Base-by-base conservation (phyloP, 1,140 invertebrate species). In the Danaus plexippus region DNA sequence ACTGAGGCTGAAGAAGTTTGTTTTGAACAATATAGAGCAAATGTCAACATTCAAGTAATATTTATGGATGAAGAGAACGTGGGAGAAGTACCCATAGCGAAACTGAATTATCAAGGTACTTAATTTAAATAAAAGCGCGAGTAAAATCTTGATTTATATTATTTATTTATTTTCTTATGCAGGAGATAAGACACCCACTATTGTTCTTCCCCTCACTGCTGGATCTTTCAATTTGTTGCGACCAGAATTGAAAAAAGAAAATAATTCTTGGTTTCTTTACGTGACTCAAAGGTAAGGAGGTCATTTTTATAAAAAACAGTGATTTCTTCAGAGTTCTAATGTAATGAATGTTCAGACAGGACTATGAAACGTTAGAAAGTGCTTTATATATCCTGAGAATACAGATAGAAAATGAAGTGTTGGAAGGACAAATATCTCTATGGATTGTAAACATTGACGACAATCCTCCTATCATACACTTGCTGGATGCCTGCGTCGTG, bases 391-490 rank as follows among this genome's bases (percentile, higher is more conserved):
- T 67, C 55, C 84, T 89, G 64, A 52, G 62, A 9, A 56, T 89
- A 5, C 15, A 59, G 0, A 65, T 88, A 7, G 58, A 60, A 0
- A 69, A 62, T 0, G 70, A 79, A 22, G 11, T 47, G 0, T 54
- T 73, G 5, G 54, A 57, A 1, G 63, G 66, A 0, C 41, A 15
- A 1, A 71, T 89, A 6, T 59, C 67, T 5, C 66, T 89, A 0
- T 64, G 66, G 9, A 81, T 89, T 10, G 71, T 77, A 11, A 89
- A 90, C 57, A 89, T 89, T 32, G 88, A 90, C 61, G 88, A 89
- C 66, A 87, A 88, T 57, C 61, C 76, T 6, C 87, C 88, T 3
- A 72, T 88, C 13, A 88, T 89, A 47, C 74, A 83, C 11, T 54
- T 79, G 1, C 59, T 85, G 4, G 67, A 76, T 10, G 61, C 80